phyloP scores from a whole-genome alignment of 2,888 invertebrate species.

The Nemoura dubitans region DNA sequence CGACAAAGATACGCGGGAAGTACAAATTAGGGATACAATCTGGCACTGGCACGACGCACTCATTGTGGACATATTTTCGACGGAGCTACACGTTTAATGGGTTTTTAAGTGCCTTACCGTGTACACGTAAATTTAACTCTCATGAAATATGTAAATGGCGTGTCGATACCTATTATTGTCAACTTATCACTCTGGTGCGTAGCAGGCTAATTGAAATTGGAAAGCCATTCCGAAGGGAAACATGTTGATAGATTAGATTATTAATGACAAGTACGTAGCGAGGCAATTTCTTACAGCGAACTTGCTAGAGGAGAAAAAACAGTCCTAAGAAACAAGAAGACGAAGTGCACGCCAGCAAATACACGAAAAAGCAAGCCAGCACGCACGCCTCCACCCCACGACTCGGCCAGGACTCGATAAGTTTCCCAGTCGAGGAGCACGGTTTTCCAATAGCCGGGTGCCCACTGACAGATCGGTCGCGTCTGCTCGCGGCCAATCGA shows the following conservation, averaged over 20 bases:
- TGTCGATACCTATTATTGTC: not conserved
- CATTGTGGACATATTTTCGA: not conserved
- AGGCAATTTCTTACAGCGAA: not conserved
- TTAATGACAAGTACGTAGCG: not conserved
- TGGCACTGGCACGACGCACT: not conserved
- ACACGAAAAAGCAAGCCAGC: not conserved
- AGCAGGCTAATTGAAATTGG: not conserved
- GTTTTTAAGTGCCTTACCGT: not conserved
- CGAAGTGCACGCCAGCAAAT: not conserved
- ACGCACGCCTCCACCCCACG: not conserved
- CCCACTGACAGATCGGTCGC: not conserved
- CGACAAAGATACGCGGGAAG: not conserved
- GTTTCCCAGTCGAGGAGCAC: not conserved
- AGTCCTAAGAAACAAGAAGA: not conserved
- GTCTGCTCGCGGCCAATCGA: not conserved
- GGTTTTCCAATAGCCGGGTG: not conserved
- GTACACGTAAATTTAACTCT: not conserved
- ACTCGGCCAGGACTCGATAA: no score
- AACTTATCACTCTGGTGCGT: not conserved
- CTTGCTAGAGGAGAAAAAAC: not conserved
- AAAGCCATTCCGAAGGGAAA: not conserved
- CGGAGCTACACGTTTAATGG: not conserved
- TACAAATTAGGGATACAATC: not conserved
- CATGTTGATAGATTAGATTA: not conserved
- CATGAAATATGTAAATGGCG: not conserved